Evolutionary conservation across 2,113 vertebrate species (phyloP), one percentile per base, ranked within the genome.

Genomic region (Dicentrarchus labrax): DNA sequence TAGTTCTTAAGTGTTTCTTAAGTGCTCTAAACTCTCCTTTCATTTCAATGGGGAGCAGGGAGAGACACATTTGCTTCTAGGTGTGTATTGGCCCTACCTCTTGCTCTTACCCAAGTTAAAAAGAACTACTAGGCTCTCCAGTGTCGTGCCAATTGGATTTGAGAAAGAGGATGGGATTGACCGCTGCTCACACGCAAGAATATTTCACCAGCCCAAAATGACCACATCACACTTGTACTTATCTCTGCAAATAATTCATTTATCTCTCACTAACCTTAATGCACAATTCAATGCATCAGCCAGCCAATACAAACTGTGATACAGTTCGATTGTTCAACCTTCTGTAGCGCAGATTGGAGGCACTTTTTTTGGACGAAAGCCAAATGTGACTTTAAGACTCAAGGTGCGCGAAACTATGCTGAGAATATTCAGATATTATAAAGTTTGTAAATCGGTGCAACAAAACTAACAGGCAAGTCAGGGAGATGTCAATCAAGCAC

Each of bases 391-490:
- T 36, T 36, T 38, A 21, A 38, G 16, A 47, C 21, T 53, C 2
- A 41, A 61, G 10, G 16, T 50, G 24, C 48, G 38, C 50, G 0
- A 30, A 43, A 9, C 39, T 64, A 38, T 22, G 17, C 24, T 54
- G 21, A 57, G 12, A 38, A 54, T 71, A 47, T 45, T 50, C 0
- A 13, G 56, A 54, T 13, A 21, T n/a, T 7, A 17, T 6, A 11
- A 8, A 51, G 50, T 51, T 51, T 51, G 50, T 19, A 48, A 54
- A 79, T n/a, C n/a, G 43, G 56, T 56, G 51, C n/a, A 72, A 76
- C 75, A 73, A 81, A 89, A 74, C 76, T n/a, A 88, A 83, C 73
- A 75, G 66, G 62, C 73, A 76, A 87, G 41, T 83, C 59, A 22
- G 43, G 21, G 53, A 66, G 43, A 41, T 68, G 24, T 74, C 51